Evolutionary conservation across 2,888 invertebrate genomes (phyloP).

Genomic region (Acanthacorydalis orientalis): DNA sequence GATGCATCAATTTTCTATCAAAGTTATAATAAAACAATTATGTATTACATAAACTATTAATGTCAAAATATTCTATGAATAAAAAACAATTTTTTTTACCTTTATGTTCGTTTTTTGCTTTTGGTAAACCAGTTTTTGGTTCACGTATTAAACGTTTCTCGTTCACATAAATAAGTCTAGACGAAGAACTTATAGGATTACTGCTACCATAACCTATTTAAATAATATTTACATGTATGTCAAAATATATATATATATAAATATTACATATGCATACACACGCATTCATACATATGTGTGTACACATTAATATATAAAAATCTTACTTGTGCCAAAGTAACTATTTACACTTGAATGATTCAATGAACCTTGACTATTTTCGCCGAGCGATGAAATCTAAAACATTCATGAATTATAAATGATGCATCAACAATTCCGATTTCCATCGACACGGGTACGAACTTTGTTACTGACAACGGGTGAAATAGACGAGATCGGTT

Average conservation of each 20-base stretch:
- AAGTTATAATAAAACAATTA: no score
- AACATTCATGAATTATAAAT: conserved; percentile 1
- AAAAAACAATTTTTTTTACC: conserved; percentile 14
- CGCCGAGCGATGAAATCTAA: conserved; percentile 26
- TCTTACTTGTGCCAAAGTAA: conserved; percentile 8
- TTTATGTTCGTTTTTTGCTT: conserved; percentile 26
- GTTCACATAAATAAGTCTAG: conserved; percentile 24
- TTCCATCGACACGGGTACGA: conserved; percentile 9
- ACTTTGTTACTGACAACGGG: conserved; percentile 25
- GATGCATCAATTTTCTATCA: no score
- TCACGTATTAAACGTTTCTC: conserved; percentile 21
- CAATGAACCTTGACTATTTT: conserved; percentile 26
- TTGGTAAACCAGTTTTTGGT: conserved; percentile 16
- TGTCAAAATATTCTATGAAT: no score
- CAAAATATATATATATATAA: no score
- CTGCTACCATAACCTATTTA: conserved; percentile 13
- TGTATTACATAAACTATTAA: no score
- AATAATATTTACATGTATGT: no score
- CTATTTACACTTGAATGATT: conserved; percentile 13
- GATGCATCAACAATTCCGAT: not conserved
- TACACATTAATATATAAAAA: not conserved
- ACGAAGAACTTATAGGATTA: conserved; percentile 14
- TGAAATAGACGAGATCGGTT: conserved; percentile 24
- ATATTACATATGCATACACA: conserved; percentile 2
- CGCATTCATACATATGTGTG: no score